Base-by-base conservation (phyloP, 2,888 invertebrate genomes). In the Sesamia inferens region DNA sequence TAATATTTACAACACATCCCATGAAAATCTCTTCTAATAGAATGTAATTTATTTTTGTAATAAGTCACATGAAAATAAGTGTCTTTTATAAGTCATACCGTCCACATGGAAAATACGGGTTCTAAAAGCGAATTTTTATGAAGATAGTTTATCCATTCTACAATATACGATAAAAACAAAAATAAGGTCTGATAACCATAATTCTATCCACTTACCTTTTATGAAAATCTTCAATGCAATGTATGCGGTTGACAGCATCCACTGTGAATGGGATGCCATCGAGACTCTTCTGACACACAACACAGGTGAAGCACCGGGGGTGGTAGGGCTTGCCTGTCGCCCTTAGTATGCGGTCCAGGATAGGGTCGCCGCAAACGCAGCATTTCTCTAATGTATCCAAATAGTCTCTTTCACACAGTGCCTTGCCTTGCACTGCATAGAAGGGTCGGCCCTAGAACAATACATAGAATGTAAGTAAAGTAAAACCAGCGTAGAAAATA, bases 251-350 rank as follows among this genome's bases (percentile, higher is more conserved):
- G 5, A 99, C 98, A 47, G 99, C 99, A 95, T 99, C 99, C 1
- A 99, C 99, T 1, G 99, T 99, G 91, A 99, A 99, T 0, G 99
- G 99, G 90, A 99, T 98, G 0, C 99, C 99, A 93, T 99, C 99
- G 44, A 99, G 97, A 89, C 98, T 98, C 92, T 99, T 99, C 61
- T 98, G 98, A 92, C 99, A 99, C 3, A 99, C 98, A 3, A 99
- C 98, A 93, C 99, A 99, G 3, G 98, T 98, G 93, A 99, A 99
- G 94, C 99, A 99, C 77, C 98, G 97, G 0, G 99, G 99, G 95
- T 99, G 99, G 95, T 99, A 99, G 0, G 99, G 99, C 93, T 99
- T 99, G 47, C 99, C 99, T 0, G 99, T 99, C 0, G 99, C 99
- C 84, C 99, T 96, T 63, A 99, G 95, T 90, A 99, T 99, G 85